Evolutionary conservation across 2,888 invertebrate genomes (phyloP).

Genomic region (Mesochorus sp.): DNA sequence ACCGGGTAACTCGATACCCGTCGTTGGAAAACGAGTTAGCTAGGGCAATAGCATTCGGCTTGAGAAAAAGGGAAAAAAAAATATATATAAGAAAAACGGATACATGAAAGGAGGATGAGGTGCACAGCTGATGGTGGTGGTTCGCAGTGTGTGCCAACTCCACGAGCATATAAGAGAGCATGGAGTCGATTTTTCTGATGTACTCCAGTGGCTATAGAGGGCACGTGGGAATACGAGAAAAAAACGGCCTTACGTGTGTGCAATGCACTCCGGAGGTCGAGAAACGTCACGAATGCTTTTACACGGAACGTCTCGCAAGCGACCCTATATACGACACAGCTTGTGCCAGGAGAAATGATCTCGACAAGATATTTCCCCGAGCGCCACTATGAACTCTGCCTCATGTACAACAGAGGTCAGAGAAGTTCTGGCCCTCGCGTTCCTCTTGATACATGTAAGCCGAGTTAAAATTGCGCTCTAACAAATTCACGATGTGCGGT

Average conservation of each 20-base stretch:
- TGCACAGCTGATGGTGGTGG: conserved; percentile 44
- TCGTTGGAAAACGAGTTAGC: conserved; percentile 56
- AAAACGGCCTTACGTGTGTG: conserved; percentile 36
- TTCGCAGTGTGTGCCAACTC: conserved; percentile 3
- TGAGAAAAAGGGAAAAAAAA: conserved; percentile 8
- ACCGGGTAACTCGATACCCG: conserved; percentile 50
- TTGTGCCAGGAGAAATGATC: conserved; percentile 58
- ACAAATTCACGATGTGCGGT: too few relatives aligned
- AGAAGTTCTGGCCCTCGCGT: conserved; percentile 39
- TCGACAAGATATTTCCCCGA: conserved; percentile 60
- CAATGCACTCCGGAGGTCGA: conserved; percentile 31
- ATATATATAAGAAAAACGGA: neutral
- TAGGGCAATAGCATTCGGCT: conserved; percentile 40
- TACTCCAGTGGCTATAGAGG: neutral
- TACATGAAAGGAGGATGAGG: conserved; percentile 17
- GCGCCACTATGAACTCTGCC: conserved; percentile 48
- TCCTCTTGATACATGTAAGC: conserved; percentile 9
- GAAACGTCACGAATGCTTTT: conserved; percentile 46
- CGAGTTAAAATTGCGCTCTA: neutral
- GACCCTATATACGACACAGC: conserved; percentile 13
- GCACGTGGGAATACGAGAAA: conserved; percentile 28
- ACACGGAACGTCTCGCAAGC: conserved; percentile 21
- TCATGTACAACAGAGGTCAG: conserved; percentile 38
- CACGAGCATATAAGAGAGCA: neutral
- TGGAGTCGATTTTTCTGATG: neutral